Evolutionary conservation across 2,113 vertebrate species (phyloP).

Genomic region (Setophaga coronata): DNA sequence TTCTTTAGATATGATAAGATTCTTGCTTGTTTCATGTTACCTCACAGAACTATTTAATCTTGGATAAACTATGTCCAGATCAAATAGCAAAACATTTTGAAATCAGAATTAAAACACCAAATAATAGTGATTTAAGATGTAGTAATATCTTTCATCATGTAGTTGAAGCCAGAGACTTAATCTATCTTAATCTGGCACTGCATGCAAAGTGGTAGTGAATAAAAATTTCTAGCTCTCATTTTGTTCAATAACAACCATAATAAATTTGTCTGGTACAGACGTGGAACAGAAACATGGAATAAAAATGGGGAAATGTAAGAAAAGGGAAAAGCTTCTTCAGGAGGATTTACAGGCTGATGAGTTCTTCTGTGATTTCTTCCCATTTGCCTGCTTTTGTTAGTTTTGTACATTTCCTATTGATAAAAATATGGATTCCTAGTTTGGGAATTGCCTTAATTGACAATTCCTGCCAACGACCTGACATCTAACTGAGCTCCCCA

Average conservation of each 20-base stretch:
- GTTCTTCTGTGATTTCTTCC: neutral
- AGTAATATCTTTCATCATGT: constrained; percentile 11
- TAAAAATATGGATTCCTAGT: neutral
- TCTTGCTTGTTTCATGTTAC: neutral
- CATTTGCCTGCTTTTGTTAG: neutral
- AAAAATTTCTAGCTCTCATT: neutral
- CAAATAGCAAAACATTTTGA: neutral
- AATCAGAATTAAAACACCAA: neutral
- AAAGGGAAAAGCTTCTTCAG: neutral
- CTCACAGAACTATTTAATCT: neutral
- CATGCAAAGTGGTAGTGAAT: neutral
- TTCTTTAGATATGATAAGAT: neutral
- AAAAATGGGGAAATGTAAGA: neutral
- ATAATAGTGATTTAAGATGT: constrained; percentile 14
- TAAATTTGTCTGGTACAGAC: neutral
- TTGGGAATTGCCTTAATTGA: neutral
- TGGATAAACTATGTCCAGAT: neutral
- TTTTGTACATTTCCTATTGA: neutral
- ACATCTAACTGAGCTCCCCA: neutral
- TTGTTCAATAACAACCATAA: neutral
- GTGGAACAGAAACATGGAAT: neutral
- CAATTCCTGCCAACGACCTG: neutral
- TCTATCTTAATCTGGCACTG: neutral
- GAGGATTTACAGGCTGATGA: neutral
- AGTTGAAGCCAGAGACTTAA: constrained; percentile 6